These are phyloP conservation scores for Fregetta grallaria DNA, from an alignment of 2,113 vertebrate species.

Conservation along the genomic window DNA sequence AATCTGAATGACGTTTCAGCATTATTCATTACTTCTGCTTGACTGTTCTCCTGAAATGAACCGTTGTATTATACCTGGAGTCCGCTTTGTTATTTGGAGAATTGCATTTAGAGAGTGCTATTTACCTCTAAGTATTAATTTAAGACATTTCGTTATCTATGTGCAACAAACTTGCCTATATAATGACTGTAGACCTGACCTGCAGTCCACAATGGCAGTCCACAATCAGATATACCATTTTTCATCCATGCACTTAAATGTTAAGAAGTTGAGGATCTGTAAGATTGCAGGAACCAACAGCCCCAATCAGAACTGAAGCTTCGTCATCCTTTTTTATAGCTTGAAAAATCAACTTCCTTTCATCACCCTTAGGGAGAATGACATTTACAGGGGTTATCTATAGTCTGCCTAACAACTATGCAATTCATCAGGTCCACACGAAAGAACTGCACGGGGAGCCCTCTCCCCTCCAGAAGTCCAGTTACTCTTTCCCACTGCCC, in stretches of 20 bases:
- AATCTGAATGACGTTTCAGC: background rate
- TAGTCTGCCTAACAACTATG: background rate
- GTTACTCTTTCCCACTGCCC: background rate
- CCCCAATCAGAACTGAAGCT: background rate
- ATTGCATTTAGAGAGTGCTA: background rate
- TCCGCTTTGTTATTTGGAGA: background rate
- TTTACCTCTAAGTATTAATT: background rate
- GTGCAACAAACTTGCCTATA: background rate
- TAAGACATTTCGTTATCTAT: background rate
- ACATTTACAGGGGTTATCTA: background rate
- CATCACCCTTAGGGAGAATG: background rate
- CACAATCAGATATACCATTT: background rate
- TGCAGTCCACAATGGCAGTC: background rate
- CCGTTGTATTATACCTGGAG: background rate
- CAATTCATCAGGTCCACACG: background rate
- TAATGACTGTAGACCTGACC: background rate
- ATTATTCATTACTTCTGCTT: background rate
- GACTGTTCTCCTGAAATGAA: background rate
- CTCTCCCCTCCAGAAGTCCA: background rate
- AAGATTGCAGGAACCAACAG: background rate
- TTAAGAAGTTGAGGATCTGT: background rate
- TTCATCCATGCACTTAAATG: background rate
- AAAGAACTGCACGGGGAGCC: background rate
- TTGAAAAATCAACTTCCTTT: background rate
- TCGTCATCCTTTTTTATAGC: background rate